Evolutionary conservation across 2,888 invertebrate species (phyloP), one percentile per base, ranked within the genome.

Genomic region (Spicauda simplicius): DNA sequence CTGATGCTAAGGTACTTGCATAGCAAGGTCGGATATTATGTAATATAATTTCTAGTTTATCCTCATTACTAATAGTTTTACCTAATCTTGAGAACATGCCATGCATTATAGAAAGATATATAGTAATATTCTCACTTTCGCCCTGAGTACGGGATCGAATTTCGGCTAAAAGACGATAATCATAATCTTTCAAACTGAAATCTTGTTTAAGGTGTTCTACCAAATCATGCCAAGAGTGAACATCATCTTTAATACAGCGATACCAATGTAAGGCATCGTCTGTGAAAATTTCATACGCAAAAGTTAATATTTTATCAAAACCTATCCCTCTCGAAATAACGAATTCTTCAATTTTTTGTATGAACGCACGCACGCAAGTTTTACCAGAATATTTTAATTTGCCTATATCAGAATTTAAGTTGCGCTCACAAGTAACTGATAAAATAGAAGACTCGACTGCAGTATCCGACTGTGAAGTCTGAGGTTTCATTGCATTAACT

Each of bases 21-120:
- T 73, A 72, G 14, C 57, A 59, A 11, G 71, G 72, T 4, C 69
- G 37, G 6, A 71, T 69, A 12, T 72, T 73, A 52, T 73, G 74
- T 2, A 70, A 33, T 5, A 71, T 19, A 1, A 71, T 70, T 50
- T 72, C 68, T 12, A 70, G 55, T 50, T 70, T 61, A n/a, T 73
- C 73, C 5, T 64, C 54, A n/a, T 73, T 70, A 4, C 69, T 30
- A 4, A 69, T 11, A 0, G 60, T 30, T n/a, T 65, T 66, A 37
- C 30, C 41, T 10, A 73, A 48, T 8, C 71, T 53, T 4, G 72
- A 69, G 48, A 73, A 72, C 69, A 73, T 68, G 14, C 70, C 71
- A 12, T 55, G 20, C 72, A 73, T 70, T 2, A 33, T 52, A 16
- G 62, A 52, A 4, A 62, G 18, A 14, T 62, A 62, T 2, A 62